Percentiles rank a stretch among this genome's conserved stretches.
These are phyloP conservation scores for Cottoperca gobio DNA, from an alignment of 2,797 vertebrate species.

Conservation along the genomic window DNA sequence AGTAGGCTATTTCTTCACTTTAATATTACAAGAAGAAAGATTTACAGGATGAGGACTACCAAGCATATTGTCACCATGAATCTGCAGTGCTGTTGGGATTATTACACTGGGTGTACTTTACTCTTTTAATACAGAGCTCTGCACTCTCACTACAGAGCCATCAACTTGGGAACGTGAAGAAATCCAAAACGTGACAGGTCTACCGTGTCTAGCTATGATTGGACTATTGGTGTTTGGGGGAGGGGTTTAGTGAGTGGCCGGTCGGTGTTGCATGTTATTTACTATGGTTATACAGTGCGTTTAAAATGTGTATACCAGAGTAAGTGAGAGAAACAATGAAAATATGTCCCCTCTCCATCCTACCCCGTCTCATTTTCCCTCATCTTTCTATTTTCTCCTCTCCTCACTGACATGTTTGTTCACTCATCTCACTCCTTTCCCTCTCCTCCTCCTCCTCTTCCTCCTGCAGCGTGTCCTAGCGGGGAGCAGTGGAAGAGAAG, in stretches of 20 bases:
- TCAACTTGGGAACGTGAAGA: not conserved
- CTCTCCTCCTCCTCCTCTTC: not conserved
- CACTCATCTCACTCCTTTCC: not conserved
- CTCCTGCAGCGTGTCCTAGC: conserved; percentile 82
- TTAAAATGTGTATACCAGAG: not conserved
- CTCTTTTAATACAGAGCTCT: too few relatives aligned
- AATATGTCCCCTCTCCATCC: not conserved
- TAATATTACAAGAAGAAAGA: too few relatives aligned
- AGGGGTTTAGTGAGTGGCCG: not conserved
- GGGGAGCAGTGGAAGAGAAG: conserved; percentile 87
- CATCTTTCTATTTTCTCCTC: not conserved
- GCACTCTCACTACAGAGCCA: not conserved
- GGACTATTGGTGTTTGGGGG: not conserved
- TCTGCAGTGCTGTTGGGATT: not conserved
- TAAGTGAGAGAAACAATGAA: not conserved
- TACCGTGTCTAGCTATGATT: not conserved
- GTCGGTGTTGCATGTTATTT: not conserved
- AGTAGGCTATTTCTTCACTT: too few relatives aligned
- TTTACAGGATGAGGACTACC: not conserved
- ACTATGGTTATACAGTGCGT: not conserved
- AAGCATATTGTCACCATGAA: not conserved
- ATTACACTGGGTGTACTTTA: too few relatives aligned
- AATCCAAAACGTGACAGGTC: not conserved
- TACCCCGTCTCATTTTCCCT: not conserved
- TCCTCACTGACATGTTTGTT: not conserved